Conservation (phyloP, 2,888 invertebrate genomes). For the Lepidochrysops patricia region DNA sequence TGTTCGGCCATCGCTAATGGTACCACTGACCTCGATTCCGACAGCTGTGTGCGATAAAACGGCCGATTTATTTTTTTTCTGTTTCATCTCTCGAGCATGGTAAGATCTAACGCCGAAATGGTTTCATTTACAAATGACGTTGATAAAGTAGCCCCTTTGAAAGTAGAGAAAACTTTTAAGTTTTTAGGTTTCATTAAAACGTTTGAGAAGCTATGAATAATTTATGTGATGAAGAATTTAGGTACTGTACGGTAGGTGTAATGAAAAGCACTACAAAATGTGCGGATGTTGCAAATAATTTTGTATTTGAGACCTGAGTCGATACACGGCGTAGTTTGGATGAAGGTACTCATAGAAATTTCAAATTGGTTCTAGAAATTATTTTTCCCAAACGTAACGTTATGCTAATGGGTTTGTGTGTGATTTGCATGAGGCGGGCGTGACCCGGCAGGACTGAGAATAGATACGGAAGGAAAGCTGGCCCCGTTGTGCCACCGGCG, state of each 20-base stretch:
- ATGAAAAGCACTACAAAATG: too few relatives aligned
- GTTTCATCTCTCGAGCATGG: constrained; percentile 25
- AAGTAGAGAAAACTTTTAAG: neutral
- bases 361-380: neutral
- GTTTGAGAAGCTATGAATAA: too few relatives aligned
- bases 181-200: too few relatives aligned
- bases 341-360: too few relatives aligned
- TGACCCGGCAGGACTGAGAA: constrained; percentile 60
- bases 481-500: constrained; percentile 41
- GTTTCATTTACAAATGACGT: neutral
- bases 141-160: neutral
- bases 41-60: constrained; percentile 43
- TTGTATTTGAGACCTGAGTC: too few relatives aligned
- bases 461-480: constrained; percentile 70
- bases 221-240: too few relatives aligned
- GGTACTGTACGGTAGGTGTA: too few relatives aligned
- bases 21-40: constrained; percentile 60
- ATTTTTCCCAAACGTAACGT: constrained; percentile 29
- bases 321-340: too few relatives aligned
- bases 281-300: too few relatives aligned
- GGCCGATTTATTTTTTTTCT: constrained; percentile 24
- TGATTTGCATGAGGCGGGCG: constrained; percentile 58
- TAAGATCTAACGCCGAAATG: neutral
- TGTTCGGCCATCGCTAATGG: constrained; percentile 44
- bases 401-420: constrained; percentile 56